Base-by-base conservation (phyloP, 1,140 invertebrate genomes). In the Venturia canescens region DNA sequence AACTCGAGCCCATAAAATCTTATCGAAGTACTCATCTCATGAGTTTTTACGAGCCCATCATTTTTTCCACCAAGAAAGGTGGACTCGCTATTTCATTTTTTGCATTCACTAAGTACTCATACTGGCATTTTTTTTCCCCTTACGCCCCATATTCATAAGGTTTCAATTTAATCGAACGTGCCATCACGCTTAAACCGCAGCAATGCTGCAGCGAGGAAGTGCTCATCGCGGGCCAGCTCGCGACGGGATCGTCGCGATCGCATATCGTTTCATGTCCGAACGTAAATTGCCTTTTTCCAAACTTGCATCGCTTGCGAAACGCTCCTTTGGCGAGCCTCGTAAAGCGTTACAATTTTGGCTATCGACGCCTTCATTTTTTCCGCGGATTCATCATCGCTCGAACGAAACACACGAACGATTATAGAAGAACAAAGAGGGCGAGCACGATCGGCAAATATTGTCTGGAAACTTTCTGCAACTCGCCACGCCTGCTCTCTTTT, bases 401-500 rank as follows among this genome's bases (percentile, higher is more conserved):
- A 63, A 63, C n/a, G n/a, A n/a, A n/a, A n/a, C n/a, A 63, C 29
- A 29, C 74, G 27, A 23, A 53, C 18, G 29, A 9, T 66, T 29
- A 29, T 66, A 13, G 60, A 15, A 23, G 27, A 44, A 74, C 27
- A 31, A n/a, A 57, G 26, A 44, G 38, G 71, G 23, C 44, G n/a
- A 48, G 48, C 48, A 23, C 50, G 38, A 44, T 27, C 38, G 27
- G 27, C 60, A 27, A 66, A 75, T 82, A 29, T 72, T 70, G 70
- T 82, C 69, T 48, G 72, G 75, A 63, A 27, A 27, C 78, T 75
- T 79, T 69, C 29, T 75, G 70, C 50, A 31, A 23, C 84, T 81
- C 79, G 78, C 74, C 74, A 76, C 74, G 80, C 76, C 75, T 83
- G 84, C 79, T 86, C 83, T 83, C 84, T 80, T 87, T 86, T 85